Evolutionary conservation across 2,888 invertebrate genomes (phyloP), one percentile per base, ranked within the genome.

Genomic region (Hypomecis punctinalis): DNA sequence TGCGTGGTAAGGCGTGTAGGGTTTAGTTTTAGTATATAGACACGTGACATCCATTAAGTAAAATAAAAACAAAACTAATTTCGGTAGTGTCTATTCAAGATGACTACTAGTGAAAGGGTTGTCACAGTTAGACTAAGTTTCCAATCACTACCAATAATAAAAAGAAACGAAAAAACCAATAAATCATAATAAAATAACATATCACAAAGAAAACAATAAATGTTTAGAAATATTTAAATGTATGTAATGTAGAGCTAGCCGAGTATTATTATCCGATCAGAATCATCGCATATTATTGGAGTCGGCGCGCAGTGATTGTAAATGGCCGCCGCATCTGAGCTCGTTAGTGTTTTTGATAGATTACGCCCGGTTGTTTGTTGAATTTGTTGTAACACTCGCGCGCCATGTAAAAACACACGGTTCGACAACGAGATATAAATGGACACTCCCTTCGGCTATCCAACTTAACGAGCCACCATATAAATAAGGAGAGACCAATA

Each of bases 321-420:
- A 90, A 90, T 85, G 80, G 86, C 84, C 85, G 84, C 86, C 83
- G 89, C 87, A 89, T 91, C 89, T 79, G 78, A 82, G 89, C 90
- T 93, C 92, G 92, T 92, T 92, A 92, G 88, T 81, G 87, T 89
- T 89, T 91, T 91, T 92, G 93, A 93, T 92, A 92, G 91, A 93
- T 92, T 91, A 90, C 88, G 87, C 79, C 83, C 85, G 89, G 85
- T 88, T 85, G 89, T 90, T 90, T 88, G 91, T 91, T 86, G 89
- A 88, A 90, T 90, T 90, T 88, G 90, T 89, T 88, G 86, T 89
- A 89, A 88, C 88, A 87, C 85, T 83, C 83, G 84, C 81, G 81
- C 82, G 76, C 83, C 79, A 83, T 87, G 90, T 90, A 90, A 91
- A 91, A 91, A 89, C 89, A 89, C 84, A 86, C 81, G 82, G 87